phyloP scores from a whole-genome alignment of 2,113 vertebrate species.

The Morone chrysops region DNA sequence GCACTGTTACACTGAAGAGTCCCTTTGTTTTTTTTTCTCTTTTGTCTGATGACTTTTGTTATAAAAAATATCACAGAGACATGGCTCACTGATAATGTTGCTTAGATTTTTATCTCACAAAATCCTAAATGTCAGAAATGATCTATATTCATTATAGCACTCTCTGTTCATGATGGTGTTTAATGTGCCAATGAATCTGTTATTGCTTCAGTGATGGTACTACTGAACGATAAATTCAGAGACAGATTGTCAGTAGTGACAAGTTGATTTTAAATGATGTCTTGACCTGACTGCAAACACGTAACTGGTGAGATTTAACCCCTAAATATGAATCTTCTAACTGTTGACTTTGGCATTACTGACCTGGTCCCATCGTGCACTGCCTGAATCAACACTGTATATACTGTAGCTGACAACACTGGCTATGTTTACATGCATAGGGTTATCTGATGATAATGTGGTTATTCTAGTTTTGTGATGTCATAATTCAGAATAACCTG shows the following conservation, averaged over 20 bases:
- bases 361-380: constrained; percentile 66
- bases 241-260: constrained; percentile 37
- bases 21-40: constrained; percentile 18
- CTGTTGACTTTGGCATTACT: constrained; percentile 32
- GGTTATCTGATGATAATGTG: constrained; percentile 24
- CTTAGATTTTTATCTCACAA: constrained; percentile 55
- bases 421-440: constrained; percentile 75
- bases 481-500: constrained; percentile 16
- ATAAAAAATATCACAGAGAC: constrained; percentile 17
- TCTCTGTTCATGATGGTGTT: constrained; percentile 67
- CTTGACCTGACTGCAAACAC: constrained; percentile 33
- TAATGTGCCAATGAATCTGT: constrained; percentile 80
- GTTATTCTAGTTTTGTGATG: constrained; percentile 37
- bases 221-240: constrained; percentile 46
- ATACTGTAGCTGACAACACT: constrained; percentile 64
- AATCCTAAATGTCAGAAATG: constrained; percentile 55
- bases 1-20: constrained; percentile 41
- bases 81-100: constrained; percentile 46
- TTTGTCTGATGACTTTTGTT: constrained; percentile 41
- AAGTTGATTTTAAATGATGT: constrained; percentile 42
- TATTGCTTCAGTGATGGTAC: constrained; percentile 74
- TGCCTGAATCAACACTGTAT: constrained; percentile 73
- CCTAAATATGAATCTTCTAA: constrained; percentile 30
- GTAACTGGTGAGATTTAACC: constrained; percentile 37
- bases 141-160: constrained; percentile 54